A percentile compares a stretch with the other conserved stretches of the same genome.
Conservation (phyloP, 1,140 invertebrate species). For the Drosophila ohnishii region DNA sequence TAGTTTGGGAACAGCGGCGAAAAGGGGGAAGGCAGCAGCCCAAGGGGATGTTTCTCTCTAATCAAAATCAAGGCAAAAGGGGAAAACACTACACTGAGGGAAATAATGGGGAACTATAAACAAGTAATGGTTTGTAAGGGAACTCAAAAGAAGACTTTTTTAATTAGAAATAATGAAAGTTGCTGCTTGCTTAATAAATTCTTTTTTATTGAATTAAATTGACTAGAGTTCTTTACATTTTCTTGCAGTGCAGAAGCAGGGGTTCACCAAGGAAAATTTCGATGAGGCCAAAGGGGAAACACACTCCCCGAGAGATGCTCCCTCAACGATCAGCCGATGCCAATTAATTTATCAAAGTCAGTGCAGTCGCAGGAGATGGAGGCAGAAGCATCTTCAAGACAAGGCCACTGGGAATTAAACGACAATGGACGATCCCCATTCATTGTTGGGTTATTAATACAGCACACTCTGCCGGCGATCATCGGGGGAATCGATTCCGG, state of each 20-base stretch:
- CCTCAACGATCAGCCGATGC: constrained; percentile 51
- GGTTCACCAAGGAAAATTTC: constrained; percentile 9
- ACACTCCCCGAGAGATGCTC: constrained; percentile 17
- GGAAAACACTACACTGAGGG: constrained; percentile 16
- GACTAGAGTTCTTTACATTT: not conserved
- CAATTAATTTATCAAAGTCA: constrained; percentile 80
- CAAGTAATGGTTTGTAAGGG: too few relatives aligned
- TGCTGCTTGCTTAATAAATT: too few relatives aligned
- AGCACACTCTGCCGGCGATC: constrained; percentile 36
- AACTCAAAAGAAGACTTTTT: not conserved
- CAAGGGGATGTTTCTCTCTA: constrained; percentile 68
- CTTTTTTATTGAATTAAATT: too few relatives aligned
- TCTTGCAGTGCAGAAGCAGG: not conserved
- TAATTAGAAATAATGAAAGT: not conserved
- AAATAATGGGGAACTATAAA: not conserved
- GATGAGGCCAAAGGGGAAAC: constrained; percentile 30
- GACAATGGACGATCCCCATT: constrained; percentile 64
- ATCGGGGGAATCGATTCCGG: constrained; percentile 53
- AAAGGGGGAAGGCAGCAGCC: constrained; percentile 51
- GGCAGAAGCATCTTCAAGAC: constrained; percentile 38
- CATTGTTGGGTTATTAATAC: constrained; percentile 71
- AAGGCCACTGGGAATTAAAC: constrained; percentile 72
- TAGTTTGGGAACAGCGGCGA: constrained; percentile 48
- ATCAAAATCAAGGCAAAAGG: constrained; percentile 68
- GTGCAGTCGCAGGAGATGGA: constrained; percentile 7